Evolutionary conservation across 2,113 vertebrate species (phyloP).

Genomic region (Pungitius pungitius): DNA sequence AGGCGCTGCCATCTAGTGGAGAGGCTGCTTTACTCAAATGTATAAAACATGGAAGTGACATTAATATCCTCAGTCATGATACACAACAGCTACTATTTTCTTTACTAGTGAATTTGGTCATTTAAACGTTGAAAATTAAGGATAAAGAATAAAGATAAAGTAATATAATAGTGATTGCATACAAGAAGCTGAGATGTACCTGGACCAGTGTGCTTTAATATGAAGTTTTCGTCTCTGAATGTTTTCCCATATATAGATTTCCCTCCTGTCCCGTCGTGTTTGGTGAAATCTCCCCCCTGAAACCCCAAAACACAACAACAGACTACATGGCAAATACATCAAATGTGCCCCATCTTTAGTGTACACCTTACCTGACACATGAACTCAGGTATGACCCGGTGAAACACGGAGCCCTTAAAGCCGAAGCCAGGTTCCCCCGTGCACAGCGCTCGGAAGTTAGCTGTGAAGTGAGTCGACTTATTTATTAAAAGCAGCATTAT

Average conservation of each 20-base stretch:
- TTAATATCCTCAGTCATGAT: not conserved
- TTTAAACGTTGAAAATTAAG: no score
- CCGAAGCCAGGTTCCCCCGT: slow-evolving; percentile 93
- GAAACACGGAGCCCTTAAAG: slow-evolving; percentile 93
- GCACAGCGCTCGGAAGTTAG: slow-evolving; percentile 92
- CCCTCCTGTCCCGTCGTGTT: slow-evolving; percentile 93
- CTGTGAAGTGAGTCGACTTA: slow-evolving; percentile 68
- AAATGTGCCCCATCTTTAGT: not conserved
- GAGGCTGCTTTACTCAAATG: not conserved
- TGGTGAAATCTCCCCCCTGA: slow-evolving; percentile 94
- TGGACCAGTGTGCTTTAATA: slow-evolving; percentile 87
- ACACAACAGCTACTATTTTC: not conserved
- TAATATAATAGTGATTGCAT: not conserved
- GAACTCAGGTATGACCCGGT: slow-evolving; percentile 92
- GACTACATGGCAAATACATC: not conserved
- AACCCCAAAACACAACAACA: slow-evolving; percentile 19
- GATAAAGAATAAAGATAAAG: not conserved
- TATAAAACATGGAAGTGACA: not conserved
- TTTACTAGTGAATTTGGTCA: no score
- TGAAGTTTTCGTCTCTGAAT: slow-evolving; percentile 95
- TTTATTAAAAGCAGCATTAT: not conserved
- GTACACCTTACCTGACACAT: slow-evolving; percentile 91
- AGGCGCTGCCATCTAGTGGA: slow-evolving; percentile 75
- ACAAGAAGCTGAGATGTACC: slow-evolving; percentile 74
- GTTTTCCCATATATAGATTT: slow-evolving; percentile 95